Conservation (phyloP, 2,797 vertebrate species). For the Tauraco hartlaubi region DNA sequence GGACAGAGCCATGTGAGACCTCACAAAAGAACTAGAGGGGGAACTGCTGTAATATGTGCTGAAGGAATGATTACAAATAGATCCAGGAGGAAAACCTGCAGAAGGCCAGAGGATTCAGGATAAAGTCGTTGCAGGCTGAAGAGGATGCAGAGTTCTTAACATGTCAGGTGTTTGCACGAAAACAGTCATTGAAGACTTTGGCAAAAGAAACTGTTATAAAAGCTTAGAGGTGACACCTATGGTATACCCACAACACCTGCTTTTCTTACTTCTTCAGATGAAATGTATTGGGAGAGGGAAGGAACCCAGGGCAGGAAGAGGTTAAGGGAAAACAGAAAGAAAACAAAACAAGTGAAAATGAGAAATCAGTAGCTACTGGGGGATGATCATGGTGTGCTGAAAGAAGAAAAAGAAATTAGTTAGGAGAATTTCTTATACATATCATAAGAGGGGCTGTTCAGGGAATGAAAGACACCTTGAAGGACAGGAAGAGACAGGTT, state of each 20-base stretch:
- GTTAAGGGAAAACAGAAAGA: neutral
- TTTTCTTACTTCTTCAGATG: neutral
- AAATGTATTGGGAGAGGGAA: neutral
- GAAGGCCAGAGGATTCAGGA: neutral
- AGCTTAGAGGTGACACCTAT: neutral
- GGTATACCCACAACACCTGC: neutral
- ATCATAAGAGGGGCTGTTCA: neutral
- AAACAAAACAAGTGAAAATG: neutral
- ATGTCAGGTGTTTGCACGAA: neutral
- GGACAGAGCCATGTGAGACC: neutral
- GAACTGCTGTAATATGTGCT: neutral
- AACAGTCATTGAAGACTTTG: neutral
- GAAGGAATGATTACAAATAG: neutral
- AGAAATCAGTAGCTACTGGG: neutral
- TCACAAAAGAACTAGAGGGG: neutral
- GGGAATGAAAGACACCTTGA: neutral
- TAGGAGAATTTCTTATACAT: neutral
- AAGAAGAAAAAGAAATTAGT: neutral
- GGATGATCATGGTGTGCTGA: neutral
- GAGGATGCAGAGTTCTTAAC: neutral
- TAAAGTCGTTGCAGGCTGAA: neutral
- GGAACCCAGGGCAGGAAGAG: neutral
- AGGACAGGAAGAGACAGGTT: neutral
- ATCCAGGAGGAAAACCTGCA: neutral
- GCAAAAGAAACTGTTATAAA: neutral